Evolutionary conservation across 1,140 invertebrate species (phyloP).

Genomic region (Diorhabda carinulata): DNA sequence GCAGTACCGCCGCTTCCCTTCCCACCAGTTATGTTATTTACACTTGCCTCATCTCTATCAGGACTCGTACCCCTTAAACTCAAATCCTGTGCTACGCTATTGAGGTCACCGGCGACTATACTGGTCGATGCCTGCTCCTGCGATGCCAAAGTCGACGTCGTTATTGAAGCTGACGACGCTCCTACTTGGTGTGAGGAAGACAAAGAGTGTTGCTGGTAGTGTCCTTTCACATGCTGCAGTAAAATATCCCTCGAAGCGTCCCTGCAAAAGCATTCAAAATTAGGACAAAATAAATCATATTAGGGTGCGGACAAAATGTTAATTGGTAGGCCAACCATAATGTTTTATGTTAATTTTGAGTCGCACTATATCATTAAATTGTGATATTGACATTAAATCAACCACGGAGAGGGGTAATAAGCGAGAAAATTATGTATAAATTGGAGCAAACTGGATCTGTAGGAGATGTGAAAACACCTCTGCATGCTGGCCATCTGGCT

Average conservation of each 20-base stretch:
- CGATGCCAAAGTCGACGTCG: conserved; percentile 7
- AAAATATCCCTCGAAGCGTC: conserved; percentile 63
- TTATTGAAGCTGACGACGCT: conserved; percentile 19
- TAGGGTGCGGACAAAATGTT: too few species aligned
- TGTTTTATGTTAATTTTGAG: too few species aligned
- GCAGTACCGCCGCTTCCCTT: conserved; percentile 28
- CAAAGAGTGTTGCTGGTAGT: conserved; percentile 49
- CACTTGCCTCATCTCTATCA: conserved; percentile 48
- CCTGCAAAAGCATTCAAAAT: conserved; percentile 42
- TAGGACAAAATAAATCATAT: too few species aligned
- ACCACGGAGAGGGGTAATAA: too few species aligned
- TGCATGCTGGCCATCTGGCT: too few species aligned
- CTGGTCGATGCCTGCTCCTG: conserved; percentile 17
- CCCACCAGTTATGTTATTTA: conserved; percentile 39
- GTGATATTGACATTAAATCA: too few species aligned
- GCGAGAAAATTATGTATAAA: too few species aligned
- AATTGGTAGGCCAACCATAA: too few species aligned
- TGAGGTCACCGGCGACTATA: background rate
- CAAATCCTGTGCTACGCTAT: conserved; percentile 28
- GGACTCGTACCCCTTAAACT: conserved; percentile 39
- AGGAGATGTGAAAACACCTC: too few species aligned
- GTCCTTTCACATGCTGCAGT: conserved; percentile 62
- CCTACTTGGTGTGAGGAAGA: conserved; percentile 29
- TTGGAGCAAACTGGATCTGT: too few species aligned
- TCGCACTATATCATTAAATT: too few species aligned